phyloP scores from a whole-genome alignment of 2,888 invertebrate genomes.

The Drosophila algonquin region DNA sequence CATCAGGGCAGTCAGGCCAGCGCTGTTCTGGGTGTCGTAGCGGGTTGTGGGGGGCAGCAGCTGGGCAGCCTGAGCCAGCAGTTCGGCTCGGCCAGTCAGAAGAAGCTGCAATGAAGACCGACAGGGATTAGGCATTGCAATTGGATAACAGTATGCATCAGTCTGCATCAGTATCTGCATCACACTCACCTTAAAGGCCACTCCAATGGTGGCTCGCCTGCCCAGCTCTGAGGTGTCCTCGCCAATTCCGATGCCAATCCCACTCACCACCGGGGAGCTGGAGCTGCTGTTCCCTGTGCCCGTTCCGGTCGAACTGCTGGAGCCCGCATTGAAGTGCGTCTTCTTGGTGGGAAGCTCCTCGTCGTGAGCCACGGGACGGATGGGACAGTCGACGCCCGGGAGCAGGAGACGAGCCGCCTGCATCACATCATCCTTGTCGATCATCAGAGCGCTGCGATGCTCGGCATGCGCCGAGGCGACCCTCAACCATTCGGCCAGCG shows the following conservation, averaged over 20 bases:
- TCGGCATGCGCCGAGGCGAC: slow-evolving; percentile 93
- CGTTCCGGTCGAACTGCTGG: slow-evolving; percentile 53
- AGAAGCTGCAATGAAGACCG: slow-evolving; percentile 81
- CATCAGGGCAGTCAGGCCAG: slow-evolving; percentile 93
- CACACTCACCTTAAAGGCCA: slow-evolving; percentile 89
- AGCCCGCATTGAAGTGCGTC: slow-evolving; percentile 62
- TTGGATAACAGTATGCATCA: too few relatives aligned
- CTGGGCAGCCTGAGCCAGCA: slow-evolving; percentile 90
- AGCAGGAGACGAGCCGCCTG: slow-evolving; percentile 93
- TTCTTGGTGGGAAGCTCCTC: slow-evolving; percentile 85
- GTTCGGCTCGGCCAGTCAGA: slow-evolving; percentile 90
- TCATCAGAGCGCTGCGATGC: slow-evolving; percentile 90
- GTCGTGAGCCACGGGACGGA: slow-evolving; percentile 88
- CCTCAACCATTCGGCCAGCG: slow-evolving; percentile 95
- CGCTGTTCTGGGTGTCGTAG: slow-evolving; percentile 91
- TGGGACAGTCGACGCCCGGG: slow-evolving; percentile 95
- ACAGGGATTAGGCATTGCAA: neutral
- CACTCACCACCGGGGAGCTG: slow-evolving; percentile 56
- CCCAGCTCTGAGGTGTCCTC: slow-evolving; percentile 86
- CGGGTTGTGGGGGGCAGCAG: slow-evolving; percentile 89
- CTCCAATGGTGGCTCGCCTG: slow-evolving; percentile 87
- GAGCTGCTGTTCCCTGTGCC: slow-evolving; percentile 53
- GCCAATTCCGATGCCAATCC: slow-evolving; percentile 55
- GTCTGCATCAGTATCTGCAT: too few relatives aligned
- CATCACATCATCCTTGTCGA: slow-evolving; percentile 94